Evolutionary conservation across 2,113 vertebrate genomes (phyloP), one percentile per base, ranked within the genome.

Genomic region (Tragelaphus imberbis): DNA sequence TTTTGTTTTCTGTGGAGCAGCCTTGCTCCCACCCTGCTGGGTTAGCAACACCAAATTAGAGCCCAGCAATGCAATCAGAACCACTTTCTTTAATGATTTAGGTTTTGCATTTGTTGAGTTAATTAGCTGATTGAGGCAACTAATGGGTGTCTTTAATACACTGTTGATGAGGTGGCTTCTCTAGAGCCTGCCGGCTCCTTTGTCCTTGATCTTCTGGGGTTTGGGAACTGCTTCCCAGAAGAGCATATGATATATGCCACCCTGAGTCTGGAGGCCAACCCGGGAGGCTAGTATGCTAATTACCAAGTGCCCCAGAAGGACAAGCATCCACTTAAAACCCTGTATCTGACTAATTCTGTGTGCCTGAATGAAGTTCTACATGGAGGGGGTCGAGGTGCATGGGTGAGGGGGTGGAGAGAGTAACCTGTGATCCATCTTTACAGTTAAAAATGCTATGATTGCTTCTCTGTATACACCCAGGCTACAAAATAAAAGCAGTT

Each of bases 111-210:
- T 98, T 98, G 98, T 98, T 98, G 97, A 98, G 98, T 98, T 98
- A 98, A 98, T 98, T 98, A 98, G 96, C 98, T 98, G 98, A 98
- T 98, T 98, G 98, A 98, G 95, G 98, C 98, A 98, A 96, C 97
- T 98, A 98, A 98, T 97, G 91, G 77, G 91, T 96, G 96, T 93
- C 94, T 97, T 94, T 96, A 96, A 97, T 98, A 97, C 95, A 98
- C 96, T 97, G 98, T 98, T 98, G 97, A 97, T 96, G 95, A 97
- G 98, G 97, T 98, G 97, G 95, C 95, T 96, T 95, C 90, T 97
- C 97, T 96, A 90, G 19, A 95, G 97, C 58, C 96, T 98, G 96
- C 98, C 96, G 98, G 97, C 95, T 98, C 96, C 98, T 98, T 98
- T 97, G 96, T 97, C 86, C 68, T 51, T 9, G 19, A 44, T 77